phyloP scores from a whole-genome alignment of 1,140 invertebrate species.

The Micrasema longulum region DNA sequence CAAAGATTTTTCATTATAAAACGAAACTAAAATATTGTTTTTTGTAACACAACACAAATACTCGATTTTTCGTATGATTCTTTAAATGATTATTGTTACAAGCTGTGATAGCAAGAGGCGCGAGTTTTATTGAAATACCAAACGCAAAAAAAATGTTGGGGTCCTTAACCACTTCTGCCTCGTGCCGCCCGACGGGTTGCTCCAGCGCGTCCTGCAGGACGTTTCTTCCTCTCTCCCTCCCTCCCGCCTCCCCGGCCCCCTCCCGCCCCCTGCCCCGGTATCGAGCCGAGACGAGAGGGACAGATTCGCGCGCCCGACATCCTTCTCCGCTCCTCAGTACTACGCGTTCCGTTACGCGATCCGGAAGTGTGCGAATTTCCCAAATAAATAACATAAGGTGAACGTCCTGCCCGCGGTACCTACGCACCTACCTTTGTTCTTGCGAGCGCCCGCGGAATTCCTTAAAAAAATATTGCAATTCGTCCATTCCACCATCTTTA shows the following conservation, averaged over 20 bases:
- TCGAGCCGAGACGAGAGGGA: slow-evolving; percentile 28
- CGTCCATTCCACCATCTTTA: slow-evolving; percentile 1
- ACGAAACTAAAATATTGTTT: too few relatives aligned
- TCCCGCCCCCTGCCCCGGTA: slow-evolving; percentile 41
- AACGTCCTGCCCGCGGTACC: slow-evolving; percentile 23
- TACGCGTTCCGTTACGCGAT: slow-evolving; percentile 27
- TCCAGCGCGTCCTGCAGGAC: background rate
- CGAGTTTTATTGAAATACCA: too few relatives aligned
- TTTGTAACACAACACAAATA: too few relatives aligned
- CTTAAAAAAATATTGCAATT: background rate
- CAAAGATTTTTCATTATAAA: too few relatives aligned
- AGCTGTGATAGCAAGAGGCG: too few relatives aligned
- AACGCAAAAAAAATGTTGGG: too few relatives aligned
- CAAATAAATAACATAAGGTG: slow-evolving; percentile 12
- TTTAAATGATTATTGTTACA: too few relatives aligned
- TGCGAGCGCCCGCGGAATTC: slow-evolving; percentile 11
- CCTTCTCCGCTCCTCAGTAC: slow-evolving; percentile 36
- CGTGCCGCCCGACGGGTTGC: too few relatives aligned
- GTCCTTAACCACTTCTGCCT: too few relatives aligned
- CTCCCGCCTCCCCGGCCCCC: slow-evolving; percentile 46
- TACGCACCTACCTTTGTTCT: slow-evolving; percentile 21
- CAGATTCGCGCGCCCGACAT: slow-evolving; percentile 40
- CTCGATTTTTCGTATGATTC: too few relatives aligned
- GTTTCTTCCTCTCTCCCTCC: slow-evolving; percentile 31
- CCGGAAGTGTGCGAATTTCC: slow-evolving; percentile 40